phyloP scores from a whole-genome alignment of 2,888 invertebrate genomes.

The Esperia sulphurella region DNA sequence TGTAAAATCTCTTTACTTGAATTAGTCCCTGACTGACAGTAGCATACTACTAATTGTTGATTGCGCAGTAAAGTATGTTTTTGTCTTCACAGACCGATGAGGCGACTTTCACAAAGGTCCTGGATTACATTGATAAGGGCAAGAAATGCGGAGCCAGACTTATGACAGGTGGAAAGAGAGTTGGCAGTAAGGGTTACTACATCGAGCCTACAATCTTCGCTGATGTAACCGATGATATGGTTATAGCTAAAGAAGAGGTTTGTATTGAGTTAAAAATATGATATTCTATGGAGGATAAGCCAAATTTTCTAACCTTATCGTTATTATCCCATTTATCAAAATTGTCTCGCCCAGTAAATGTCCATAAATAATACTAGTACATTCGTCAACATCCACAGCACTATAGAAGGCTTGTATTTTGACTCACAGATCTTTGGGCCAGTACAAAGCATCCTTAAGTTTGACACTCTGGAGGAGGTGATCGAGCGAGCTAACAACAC shows the following conservation, averaged over 20 bases:
- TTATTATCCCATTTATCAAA: too few species aligned
- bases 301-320: not conserved
- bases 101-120: constrained; percentile 86
- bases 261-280: not conserved
- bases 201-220: constrained; percentile 89
- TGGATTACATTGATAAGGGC: constrained; percentile 87
- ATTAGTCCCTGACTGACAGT: too few species aligned
- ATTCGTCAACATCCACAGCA: too few species aligned
- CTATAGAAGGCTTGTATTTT: not conserved
- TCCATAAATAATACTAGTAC: too few species aligned
- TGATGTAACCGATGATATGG: constrained; percentile 87
- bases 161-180: constrained; percentile 85
- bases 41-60: not conserved
- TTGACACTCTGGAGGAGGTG: constrained; percentile 88
- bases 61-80: constrained; percentile 27
- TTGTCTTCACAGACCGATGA: constrained; percentile 80
- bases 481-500: constrained; percentile 91
- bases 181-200: constrained; percentile 85
- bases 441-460: constrained; percentile 92
- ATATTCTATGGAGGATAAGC: not conserved
- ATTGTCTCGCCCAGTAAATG: too few species aligned
- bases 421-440: constrained; percentile 91
- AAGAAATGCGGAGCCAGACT: constrained; percentile 89
- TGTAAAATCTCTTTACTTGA: too few species aligned
- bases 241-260: constrained; percentile 88